A percentile compares a stretch with the other conserved stretches of the same genome.
Conservation (phyloP, 2,113 vertebrate species). For the Esox niger region DNA sequence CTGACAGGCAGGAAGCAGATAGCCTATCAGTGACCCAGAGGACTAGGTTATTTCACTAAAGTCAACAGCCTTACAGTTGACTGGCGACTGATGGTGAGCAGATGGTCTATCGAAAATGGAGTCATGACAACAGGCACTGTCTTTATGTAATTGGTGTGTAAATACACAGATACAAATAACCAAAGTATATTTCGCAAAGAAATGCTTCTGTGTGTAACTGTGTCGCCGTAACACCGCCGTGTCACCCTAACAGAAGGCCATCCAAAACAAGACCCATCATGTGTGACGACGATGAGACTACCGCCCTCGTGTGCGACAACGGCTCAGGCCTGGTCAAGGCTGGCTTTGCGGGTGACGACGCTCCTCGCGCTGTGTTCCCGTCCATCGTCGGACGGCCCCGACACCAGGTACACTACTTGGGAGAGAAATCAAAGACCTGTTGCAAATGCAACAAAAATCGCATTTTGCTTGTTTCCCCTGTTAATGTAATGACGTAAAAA, state of each 20-base stretch:
- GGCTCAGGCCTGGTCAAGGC: slow-evolving; percentile 98
- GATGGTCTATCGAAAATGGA: no score
- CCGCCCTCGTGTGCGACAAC: slow-evolving; percentile 96
- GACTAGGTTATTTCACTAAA: not conserved
- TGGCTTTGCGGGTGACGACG: slow-evolving; percentile 95
- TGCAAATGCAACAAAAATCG: not conserved
- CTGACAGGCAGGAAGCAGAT: slow-evolving; percentile 40
- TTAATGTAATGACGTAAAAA: not conserved
- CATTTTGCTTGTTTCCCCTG: not conserved
- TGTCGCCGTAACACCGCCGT: no score
- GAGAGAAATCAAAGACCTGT: not conserved
- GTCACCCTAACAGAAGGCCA: slow-evolving; percentile 52
- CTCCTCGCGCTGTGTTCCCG: slow-evolving; percentile 95
- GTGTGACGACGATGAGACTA: slow-evolving; percentile 97
- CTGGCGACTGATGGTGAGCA: no score
- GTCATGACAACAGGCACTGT: no score
- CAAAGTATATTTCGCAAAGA: no score
- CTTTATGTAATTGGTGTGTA: no score
- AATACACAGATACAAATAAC: no score
- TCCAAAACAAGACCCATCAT: slow-evolving; percentile 71
- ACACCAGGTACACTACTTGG: slow-evolving; percentile 82
- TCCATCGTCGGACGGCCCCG: slow-evolving; percentile 97
- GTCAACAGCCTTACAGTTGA: no score
- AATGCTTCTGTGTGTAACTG: no score
- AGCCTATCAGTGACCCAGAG: slow-evolving; percentile 21